phyloP scores from a whole-genome alignment of 2,113 vertebrate genomes.

The Cryptoleucopteryx plumbea region DNA sequence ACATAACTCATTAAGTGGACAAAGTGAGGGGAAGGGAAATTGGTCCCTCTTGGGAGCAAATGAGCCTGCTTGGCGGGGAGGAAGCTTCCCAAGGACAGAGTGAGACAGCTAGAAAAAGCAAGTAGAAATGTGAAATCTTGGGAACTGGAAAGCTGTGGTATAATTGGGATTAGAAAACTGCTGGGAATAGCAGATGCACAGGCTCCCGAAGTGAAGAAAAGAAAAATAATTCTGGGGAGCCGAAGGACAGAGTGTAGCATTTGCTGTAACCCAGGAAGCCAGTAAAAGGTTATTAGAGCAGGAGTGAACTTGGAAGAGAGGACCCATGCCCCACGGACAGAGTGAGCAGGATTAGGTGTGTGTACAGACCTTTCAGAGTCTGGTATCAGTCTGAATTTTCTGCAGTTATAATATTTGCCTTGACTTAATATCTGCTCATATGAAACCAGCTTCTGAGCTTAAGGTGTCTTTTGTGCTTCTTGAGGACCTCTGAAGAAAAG shows the following conservation, averaged over 20 bases:
- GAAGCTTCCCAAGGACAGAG: not conserved
- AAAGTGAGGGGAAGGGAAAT: not conserved
- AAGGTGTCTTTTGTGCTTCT: not conserved
- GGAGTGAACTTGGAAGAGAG: not conserved
- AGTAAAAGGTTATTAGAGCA: not conserved
- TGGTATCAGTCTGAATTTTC: not conserved
- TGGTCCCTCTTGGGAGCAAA: not conserved
- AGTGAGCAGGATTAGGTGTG: not conserved
- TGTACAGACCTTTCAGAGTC: not conserved
- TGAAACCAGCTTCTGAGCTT: not conserved
- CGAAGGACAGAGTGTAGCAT: not conserved
- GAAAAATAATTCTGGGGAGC: not conserved
- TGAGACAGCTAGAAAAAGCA: not conserved
- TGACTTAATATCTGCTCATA: not conserved
- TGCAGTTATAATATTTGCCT: not conserved
- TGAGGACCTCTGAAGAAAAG: not conserved
- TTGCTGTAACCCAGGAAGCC: not conserved
- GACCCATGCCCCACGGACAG: not conserved
- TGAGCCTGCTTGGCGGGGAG: not conserved
- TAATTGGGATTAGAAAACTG: not conserved
- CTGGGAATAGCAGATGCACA: not conserved
- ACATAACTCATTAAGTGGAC: not conserved
- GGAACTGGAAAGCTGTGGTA: not conserved
- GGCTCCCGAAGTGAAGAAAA: not conserved
- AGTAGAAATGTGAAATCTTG: not conserved